These are phyloP conservation scores for Cinclus cinclus DNA, from an alignment of 2,113 vertebrate genomes.

Conservation along the genomic window DNA sequence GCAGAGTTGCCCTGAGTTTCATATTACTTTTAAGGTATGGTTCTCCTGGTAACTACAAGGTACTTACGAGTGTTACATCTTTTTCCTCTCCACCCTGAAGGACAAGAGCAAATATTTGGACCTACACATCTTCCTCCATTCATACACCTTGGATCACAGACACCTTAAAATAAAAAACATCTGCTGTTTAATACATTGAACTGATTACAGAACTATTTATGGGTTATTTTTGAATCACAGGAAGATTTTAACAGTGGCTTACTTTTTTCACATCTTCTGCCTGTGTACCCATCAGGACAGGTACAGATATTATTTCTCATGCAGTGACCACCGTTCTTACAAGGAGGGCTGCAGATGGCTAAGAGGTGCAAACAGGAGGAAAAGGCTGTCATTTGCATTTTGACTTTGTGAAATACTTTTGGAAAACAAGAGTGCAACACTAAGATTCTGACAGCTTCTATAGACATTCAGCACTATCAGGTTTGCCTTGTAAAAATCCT, in stretches of 20 bases:
- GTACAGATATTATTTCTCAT: conserved; percentile 88
- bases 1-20: background rate
- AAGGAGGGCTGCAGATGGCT: conserved; percentile 90
- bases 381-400: background rate
- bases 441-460: background rate
- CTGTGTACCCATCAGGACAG: conserved; percentile 85
- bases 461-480: background rate
- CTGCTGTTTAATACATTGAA: background rate
- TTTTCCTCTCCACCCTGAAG: conserved; percentile 88
- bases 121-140: conserved; percentile 89
- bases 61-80: conserved; percentile 84
- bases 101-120: conserved; percentile 86
- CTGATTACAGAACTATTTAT: background rate
- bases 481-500: background rate
- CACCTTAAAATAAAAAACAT: conserved; percentile 71
- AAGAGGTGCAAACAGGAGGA: background rate
- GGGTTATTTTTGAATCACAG: background rate
- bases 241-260: conserved; percentile 57
- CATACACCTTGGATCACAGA: conserved; percentile 90
- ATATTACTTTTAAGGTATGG: background rate
- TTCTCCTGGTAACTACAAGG: background rate
- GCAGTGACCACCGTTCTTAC: conserved; percentile 90
- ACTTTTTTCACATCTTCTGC: conserved; percentile 90
- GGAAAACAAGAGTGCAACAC: background rate
- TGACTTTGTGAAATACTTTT: background rate